These are phyloP conservation scores for Drosophila tripunctata DNA, from an alignment of 2,888 invertebrate species.

Conservation along the genomic window DNA sequence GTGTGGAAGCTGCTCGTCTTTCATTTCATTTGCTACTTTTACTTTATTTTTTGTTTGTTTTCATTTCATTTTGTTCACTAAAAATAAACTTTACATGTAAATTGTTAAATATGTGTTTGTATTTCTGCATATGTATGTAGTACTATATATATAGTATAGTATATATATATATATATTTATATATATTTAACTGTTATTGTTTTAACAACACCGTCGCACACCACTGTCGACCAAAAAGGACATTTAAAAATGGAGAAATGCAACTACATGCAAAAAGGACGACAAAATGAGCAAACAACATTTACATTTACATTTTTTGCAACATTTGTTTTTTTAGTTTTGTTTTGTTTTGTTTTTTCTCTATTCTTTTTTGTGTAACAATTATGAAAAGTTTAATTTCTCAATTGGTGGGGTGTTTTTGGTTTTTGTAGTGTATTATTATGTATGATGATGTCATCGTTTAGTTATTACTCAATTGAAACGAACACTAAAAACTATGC, in stretches of 20 bases:
- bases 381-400: constrained; percentile 49
- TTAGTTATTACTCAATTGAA: constrained; percentile 45
- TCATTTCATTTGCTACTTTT: not conserved
- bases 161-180: no score
- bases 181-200: constrained; percentile 60
- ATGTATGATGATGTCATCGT: constrained; percentile 6
- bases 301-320: no score
- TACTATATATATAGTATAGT: no score
- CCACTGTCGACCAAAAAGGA: constrained; percentile 43
- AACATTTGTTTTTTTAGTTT: constrained; percentile 37
- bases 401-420: constrained; percentile 74
- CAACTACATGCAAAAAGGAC: constrained; percentile 67
- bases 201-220: constrained; percentile 59
- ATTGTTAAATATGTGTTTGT: constrained; percentile 27
- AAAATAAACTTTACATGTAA: constrained; percentile 58
- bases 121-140: constrained; percentile 39
- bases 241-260: constrained; percentile 59
- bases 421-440: constrained; percentile 42
- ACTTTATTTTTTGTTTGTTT: constrained; percentile 10
- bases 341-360: constrained; percentile 15
- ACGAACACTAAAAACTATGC: constrained; percentile 76
- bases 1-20: constrained; percentile 37
- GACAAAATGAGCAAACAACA: constrained; percentile 64
- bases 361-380: no score
- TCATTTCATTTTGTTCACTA: constrained; percentile 54